phyloP scores from a whole-genome alignment of 2,888 invertebrate genomes.

The Drosophila meridionalis region DNA sequence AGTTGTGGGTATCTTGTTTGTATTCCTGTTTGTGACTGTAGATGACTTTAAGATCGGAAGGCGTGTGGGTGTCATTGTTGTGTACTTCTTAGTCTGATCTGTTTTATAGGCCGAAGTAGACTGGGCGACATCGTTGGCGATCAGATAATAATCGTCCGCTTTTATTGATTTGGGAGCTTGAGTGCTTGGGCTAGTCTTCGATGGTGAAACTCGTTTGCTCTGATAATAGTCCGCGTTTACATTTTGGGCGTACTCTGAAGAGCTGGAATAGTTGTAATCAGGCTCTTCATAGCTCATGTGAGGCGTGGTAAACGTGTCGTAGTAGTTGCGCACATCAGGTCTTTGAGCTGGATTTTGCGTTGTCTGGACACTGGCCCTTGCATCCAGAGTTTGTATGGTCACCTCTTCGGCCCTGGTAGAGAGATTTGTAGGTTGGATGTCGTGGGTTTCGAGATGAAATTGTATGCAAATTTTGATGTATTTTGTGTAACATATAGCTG shows the following conservation, averaged over 20 bases:
- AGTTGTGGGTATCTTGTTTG: slow-evolving; percentile 81
- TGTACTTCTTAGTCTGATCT: slow-evolving; percentile 34
- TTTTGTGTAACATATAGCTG: slow-evolving; percentile 31
- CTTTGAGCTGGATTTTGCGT: slow-evolving; percentile 48
- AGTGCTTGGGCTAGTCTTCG: slow-evolving; percentile 25
- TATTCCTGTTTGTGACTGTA: slow-evolving; percentile 59
- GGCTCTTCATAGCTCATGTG: slow-evolving; percentile 35
- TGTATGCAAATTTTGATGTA: slow-evolving; percentile 41
- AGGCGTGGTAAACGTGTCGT: slow-evolving; percentile 66
- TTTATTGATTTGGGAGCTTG: slow-evolving; percentile 49
- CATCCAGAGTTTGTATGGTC: slow-evolving; percentile 69
- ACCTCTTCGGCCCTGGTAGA: slow-evolving; percentile 72
- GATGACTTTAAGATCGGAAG: slow-evolving; percentile 37
- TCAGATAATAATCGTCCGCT: slow-evolving; percentile 73
- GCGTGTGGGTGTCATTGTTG: slow-evolving; percentile 75
- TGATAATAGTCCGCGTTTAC: slow-evolving; percentile 64
- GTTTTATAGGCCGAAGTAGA: slow-evolving; percentile 15
- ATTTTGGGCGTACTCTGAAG: slow-evolving; percentile 56
- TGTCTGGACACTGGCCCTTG: slow-evolving; percentile 47
- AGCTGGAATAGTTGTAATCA: slow-evolving; percentile 70
- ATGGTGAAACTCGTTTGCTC: slow-evolving; percentile 38
- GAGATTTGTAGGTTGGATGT: slow-evolving; percentile 45
- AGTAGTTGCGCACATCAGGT: slow-evolving; percentile 70
- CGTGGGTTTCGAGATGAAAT: slow-evolving; percentile 34
- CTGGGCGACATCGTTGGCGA: slow-evolving; percentile 62